Evolutionary conservation across 2,888 invertebrate species (phyloP).

Genomic region (Malacosoma neustria): DNA sequence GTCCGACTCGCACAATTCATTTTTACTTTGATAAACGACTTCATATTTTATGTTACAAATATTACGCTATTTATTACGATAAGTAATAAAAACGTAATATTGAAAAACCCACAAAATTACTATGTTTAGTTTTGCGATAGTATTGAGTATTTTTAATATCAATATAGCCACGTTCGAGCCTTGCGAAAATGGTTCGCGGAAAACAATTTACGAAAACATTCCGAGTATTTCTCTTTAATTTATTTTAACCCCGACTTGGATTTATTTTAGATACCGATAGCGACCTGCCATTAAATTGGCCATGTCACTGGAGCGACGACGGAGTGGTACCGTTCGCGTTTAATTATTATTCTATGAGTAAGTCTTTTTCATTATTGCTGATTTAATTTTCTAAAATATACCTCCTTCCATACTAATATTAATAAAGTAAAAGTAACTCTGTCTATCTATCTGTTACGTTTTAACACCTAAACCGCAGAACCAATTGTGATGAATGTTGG

Average conservation of each 20-base stretch:
- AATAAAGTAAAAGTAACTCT: too few species aligned
- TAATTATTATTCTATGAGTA: conserved; percentile 43
- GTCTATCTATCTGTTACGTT: too few species aligned
- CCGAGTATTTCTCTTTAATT: conserved; percentile 5
- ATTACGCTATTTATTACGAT: background rate
- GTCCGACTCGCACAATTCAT: background rate
- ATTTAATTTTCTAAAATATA: background rate
- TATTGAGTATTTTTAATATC: conserved; percentile 31
- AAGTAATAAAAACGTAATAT: background rate
- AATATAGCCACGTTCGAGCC: conserved; percentile 25
- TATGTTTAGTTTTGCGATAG: conserved; percentile 20
- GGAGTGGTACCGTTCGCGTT: conserved; percentile 40
- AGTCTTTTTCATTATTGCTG: conserved; percentile 18
- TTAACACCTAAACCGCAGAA: too few species aligned
- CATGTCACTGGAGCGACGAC: conserved; percentile 30
- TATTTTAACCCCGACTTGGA: conserved; percentile 8
- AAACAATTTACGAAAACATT: conserved; percentile 16
- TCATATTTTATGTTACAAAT: background rate
- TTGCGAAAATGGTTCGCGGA: conserved; percentile 24
- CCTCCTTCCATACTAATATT: background rate
- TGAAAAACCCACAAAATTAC: background rate
- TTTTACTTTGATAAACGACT: background rate
- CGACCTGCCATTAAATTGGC: conserved; percentile 32
- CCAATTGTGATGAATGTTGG: too few species aligned
- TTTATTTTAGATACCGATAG: conserved; percentile 20